These are phyloP conservation scores for Ctenodactylus gundi DNA, from an alignment of 2,113 vertebrate genomes.

Conservation along the genomic window DNA sequence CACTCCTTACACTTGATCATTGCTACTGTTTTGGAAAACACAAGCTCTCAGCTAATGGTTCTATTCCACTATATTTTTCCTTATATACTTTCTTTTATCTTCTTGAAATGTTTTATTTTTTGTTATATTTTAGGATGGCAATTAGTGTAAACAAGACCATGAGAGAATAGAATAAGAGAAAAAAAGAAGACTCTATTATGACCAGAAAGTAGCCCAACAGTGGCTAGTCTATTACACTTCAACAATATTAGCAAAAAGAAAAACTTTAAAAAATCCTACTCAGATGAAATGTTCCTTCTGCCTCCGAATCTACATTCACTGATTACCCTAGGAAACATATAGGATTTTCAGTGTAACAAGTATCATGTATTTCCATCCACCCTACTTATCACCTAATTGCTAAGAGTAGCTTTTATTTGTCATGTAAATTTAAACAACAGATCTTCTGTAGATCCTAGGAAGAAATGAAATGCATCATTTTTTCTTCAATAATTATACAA, in stretches of 20 bases:
- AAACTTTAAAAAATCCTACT: conserved; percentile 1
- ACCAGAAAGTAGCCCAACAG: no score
- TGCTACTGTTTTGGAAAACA: conserved; percentile 6
- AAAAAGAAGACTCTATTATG: no score
- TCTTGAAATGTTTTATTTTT: conserved; percentile 1
- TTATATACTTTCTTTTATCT: not conserved
- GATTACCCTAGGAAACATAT: conserved; percentile 19
- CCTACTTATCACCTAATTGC: conserved; percentile 18
- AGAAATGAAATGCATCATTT: conserved; percentile 28
- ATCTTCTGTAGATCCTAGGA: conserved; percentile 29
- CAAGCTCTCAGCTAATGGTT: not conserved
- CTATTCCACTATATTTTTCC: conserved; percentile 40
- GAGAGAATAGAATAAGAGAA: not conserved
- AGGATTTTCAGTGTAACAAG: conserved; percentile 41
- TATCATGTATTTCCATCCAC: not conserved
- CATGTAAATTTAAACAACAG: conserved; percentile 10
- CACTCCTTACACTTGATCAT: not conserved
- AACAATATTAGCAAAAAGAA: conserved; percentile 27
- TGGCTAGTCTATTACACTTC: no score
- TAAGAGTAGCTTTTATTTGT: conserved; percentile 1
- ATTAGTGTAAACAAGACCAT: conserved; percentile 4
- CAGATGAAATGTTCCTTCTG: not conserved
- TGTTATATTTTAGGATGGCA: not conserved
- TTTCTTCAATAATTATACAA: conserved; percentile 38
- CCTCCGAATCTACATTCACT: not conserved